A percentile compares a stretch with the other conserved stretches of the same genome.
phyloP scores from a whole-genome alignment of 2,888 invertebrate genomes.

The Sinelater perroti region DNA sequence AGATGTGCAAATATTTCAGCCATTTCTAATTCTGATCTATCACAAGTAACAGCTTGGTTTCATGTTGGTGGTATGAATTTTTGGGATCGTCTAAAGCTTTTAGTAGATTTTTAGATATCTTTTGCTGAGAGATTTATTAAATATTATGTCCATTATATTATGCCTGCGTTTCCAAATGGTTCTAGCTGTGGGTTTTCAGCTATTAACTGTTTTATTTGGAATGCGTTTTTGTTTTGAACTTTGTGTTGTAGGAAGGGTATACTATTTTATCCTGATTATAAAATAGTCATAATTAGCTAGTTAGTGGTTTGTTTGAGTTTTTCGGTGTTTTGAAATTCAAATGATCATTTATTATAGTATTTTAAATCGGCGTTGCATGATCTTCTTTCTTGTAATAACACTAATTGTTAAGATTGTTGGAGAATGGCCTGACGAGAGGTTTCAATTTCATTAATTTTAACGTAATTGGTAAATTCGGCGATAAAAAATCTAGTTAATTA shows the following conservation, averaged over 20 bases:
- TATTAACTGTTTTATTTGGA: constrained; percentile 6
- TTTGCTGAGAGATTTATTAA: no score
- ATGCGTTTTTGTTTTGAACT: neutral
- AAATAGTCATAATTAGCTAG: no score
- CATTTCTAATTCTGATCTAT: constrained; percentile 3
- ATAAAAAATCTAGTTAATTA: neutral
- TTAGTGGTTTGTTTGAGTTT: no score
- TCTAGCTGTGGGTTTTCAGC: neutral
- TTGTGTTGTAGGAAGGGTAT: neutral
- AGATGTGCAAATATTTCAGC: constrained; percentile 1
- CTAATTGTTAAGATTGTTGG: constrained; percentile 6
- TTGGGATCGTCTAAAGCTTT: neutral
- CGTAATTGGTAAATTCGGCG: neutral
- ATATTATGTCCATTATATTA: neutral
- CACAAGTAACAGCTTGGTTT: neutral
- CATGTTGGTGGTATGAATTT: neutral
- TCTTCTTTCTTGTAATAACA: neutral
- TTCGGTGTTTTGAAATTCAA: neutral
- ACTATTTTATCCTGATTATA: neutral
- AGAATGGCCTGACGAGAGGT: neutral
- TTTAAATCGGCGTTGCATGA: no score
- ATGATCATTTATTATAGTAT: no score
- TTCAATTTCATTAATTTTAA: constrained; percentile 5
- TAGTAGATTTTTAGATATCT: neutral
- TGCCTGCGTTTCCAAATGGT: neutral